These are phyloP conservation scores for Triplophysa rosa DNA, from an alignment of 2,113 vertebrate genomes.

Conservation along the genomic window DNA sequence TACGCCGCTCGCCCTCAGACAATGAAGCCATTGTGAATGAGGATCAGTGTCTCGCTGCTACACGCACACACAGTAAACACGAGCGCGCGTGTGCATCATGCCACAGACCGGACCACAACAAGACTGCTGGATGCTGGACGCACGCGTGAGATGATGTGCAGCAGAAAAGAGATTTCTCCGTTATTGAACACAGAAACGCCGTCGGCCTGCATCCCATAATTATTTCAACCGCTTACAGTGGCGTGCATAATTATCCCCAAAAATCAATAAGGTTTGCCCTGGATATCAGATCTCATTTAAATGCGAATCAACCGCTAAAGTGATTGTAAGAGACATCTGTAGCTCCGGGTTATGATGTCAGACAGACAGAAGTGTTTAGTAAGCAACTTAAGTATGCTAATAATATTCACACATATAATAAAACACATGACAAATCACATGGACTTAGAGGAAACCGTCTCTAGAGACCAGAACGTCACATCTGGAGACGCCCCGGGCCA, in stretches of 20 bases:
- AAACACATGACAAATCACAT: no score
- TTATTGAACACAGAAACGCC: background rate
- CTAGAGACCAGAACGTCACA: no score
- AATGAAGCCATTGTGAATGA: conserved; percentile 44
- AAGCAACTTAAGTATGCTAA: no score
- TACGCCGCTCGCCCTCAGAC: conserved; percentile 23
- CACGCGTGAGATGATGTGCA: background rate
- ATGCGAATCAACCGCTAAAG: conserved; percentile 1
- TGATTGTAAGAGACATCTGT: no score
- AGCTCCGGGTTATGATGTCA: background rate
- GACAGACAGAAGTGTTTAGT: background rate
- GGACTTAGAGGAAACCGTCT: no score
- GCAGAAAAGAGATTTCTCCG: background rate
- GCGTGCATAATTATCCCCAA: conserved; percentile 10
- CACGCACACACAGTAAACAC: conserved; percentile 34
- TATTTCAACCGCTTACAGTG: conserved; percentile 9
- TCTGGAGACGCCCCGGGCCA: no score
- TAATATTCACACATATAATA: no score
- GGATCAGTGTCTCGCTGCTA: conserved; percentile 43
- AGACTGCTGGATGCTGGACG: background rate
- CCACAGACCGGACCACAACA: background rate
- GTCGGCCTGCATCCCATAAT: conserved; percentile 15
- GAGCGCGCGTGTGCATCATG: conserved; percentile 19
- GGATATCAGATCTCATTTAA: conserved; percentile 25
- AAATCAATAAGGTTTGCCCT: conserved; percentile 11